Evolutionary conservation across 2,888 invertebrate genomes (phyloP), one percentile per base, ranked within the genome.

Genomic region (Drosophila robusta): DNA sequence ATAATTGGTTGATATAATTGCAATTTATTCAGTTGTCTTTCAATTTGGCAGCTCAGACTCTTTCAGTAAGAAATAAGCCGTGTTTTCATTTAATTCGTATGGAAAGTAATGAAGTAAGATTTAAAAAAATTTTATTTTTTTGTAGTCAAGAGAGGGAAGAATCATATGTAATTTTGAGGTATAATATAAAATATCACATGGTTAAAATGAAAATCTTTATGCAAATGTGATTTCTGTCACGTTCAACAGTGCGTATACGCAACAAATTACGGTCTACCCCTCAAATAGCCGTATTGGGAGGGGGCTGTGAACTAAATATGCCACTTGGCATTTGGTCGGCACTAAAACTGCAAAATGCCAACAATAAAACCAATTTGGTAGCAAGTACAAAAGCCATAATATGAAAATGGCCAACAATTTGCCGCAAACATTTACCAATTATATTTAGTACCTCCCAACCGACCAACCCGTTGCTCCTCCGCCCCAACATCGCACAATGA

Each of bases 351-450:
- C 42, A 58, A 66, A 76, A 71, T 57, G 77, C 57, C 61, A 58
- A 55, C 66, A 80, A 58, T 73, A 70, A 74, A 84, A 83, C 74
- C 81, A 80, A 81, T 81, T 84, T 87, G 69, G 54, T 47, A 58
- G 55, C 70, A 80, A 83, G 51, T 69, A 65, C 68, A 77, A 77
- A 63, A 74, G 80, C 74, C 56, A 69, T 81, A 80, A 84, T 81
- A 80, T 51, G 70, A 68, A 74, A 69, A 70, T 74, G 78, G 57
- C 68, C 83, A 69, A 79, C 85, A 79, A 86, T 83, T 82, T 73
- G 76, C 80, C 73, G 61, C 78, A 77, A 77, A 74, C 87, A 81
- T 67, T 74, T 74, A 54, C 75, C 87, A 81, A 87, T 83, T 87
- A 80, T 82, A 80, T 82, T 82, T 64, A 62, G 79, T 57, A 47